These are phyloP conservation scores for Lordiphosa andalusiaca DNA, from an alignment of 2,888 invertebrate species.

Conservation along the genomic window DNA sequence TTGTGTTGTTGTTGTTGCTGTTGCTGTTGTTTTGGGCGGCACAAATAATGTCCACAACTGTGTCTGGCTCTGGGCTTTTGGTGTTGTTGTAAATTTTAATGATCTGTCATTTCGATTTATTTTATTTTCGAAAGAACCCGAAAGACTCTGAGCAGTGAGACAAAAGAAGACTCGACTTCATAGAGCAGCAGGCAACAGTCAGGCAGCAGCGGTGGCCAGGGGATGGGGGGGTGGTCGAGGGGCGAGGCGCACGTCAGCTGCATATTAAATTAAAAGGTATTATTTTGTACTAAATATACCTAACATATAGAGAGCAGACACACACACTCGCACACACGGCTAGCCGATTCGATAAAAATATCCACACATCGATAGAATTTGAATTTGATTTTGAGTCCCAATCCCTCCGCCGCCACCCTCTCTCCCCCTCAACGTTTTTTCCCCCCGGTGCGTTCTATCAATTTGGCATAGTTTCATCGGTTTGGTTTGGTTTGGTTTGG, in stretches of 20 bases:
- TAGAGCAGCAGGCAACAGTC: conserved; percentile 9
- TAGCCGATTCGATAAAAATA: conserved; percentile 64
- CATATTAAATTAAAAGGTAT: conserved; percentile 76
- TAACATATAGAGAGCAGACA: conserved; percentile 2
- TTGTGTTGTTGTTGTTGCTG: conserved; percentile 2
- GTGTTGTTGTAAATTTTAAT: conserved; percentile 78
- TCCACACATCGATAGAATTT: conserved; percentile 71
- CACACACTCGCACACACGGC: conserved; percentile 1
- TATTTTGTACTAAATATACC: conserved; percentile 71
- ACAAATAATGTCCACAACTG: conserved; percentile 63
- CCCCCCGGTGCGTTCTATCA: neutral
- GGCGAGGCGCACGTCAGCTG: conserved; percentile 66
- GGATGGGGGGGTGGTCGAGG: neutral
- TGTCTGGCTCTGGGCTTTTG: conserved; percentile 41
- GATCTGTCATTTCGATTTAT: conserved; percentile 81
- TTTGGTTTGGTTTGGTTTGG: too few relatives aligned
- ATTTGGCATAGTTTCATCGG: conserved; percentile 64
- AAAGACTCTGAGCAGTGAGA: conserved; percentile 30
- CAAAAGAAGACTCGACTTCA: conserved; percentile 43
- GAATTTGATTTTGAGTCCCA: conserved; percentile 40
- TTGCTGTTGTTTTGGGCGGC: conserved; percentile 3
- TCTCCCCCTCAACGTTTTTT: conserved; percentile 7
- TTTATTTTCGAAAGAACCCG: conserved; percentile 68
- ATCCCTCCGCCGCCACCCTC: too few relatives aligned
- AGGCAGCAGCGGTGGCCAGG: neutral